Evolutionary conservation across 2,113 vertebrate species (phyloP).

Genomic region (human): GRCh38 chr20:12968501-12969000

Average conservation of each 20-base stretch:
- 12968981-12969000: background rate
- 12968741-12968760: background rate
- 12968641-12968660: background rate
- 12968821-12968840: background rate
- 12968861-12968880: rapidly evolving
- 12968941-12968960: background rate
- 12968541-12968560: background rate
- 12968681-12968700: background rate
- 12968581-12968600: background rate
- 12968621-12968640: background rate
- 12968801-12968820: background rate
- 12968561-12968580: background rate
- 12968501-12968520: background rate
- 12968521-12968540: background rate
- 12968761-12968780: background rate
- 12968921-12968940: background rate
- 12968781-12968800: background rate
- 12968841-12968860: background rate
- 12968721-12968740: background rate
- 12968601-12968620: background rate
- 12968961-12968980: background rate
- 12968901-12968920: background rate
- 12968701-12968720: background rate
- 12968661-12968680: background rate
- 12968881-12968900: background rate